phyloP scores from a whole-genome alignment of 2,797 vertebrate species.

The Tapirus indicus region DNA sequence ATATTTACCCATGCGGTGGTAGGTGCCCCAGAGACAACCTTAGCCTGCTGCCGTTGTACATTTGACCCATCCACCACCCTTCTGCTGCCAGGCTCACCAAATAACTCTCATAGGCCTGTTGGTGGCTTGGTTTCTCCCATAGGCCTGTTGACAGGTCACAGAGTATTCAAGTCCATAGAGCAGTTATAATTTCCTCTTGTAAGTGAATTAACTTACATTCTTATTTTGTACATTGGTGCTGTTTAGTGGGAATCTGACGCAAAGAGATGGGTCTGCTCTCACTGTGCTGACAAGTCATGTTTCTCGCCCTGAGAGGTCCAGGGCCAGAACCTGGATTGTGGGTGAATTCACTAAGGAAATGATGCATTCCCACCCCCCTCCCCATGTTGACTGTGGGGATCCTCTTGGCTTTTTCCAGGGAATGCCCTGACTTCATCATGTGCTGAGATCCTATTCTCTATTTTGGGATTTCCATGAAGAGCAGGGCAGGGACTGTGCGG shows the following conservation, averaged over 20 bases:
- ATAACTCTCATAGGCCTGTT: neutral
- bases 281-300: neutral
- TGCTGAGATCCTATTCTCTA: neutral
- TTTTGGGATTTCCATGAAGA: neutral
- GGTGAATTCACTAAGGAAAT: neutral
- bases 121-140: neutral
- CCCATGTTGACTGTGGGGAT: neutral
- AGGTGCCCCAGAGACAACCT: neutral
- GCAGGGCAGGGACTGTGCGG: neutral
- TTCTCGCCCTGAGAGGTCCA: neutral
- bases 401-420: neutral
- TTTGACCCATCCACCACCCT: neutral
- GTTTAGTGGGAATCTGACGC: neutral
- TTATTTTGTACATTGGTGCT: neutral
- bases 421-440: neutral
- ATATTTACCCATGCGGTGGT: neutral
- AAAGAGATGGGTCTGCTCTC: neutral
- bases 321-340: neutral
- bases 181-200: neutral
- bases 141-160: neutral
- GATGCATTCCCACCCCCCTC: fast-evolving
- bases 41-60: neutral
- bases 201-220: neutral
- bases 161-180: neutral
- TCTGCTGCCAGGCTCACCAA: neutral